Evolutionary conservation across 2,797 vertebrate species (phyloP).

Genomic region (Gallinago solitaria): DNA sequence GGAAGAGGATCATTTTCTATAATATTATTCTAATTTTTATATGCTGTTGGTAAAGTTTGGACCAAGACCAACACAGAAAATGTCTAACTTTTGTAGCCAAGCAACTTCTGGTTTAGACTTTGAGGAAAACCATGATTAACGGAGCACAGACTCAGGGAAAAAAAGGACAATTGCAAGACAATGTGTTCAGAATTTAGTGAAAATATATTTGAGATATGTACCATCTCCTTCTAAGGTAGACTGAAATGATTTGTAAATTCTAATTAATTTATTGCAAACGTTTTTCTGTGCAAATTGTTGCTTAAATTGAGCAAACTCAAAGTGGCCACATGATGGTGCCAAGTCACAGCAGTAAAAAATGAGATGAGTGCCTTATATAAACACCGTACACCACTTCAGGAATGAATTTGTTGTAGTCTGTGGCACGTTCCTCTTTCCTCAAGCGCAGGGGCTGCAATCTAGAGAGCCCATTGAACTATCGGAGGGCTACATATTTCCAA

Average conservation of each 20-base stretch:
- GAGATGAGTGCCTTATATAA: background rate
- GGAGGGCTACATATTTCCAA: background rate
- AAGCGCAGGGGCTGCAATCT: background rate
- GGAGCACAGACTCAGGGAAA: rapidly evolving
- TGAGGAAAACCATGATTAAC: background rate
- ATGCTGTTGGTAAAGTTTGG: background rate
- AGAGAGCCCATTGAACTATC: background rate
- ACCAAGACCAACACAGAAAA: background rate
- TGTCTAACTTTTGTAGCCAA: background rate
- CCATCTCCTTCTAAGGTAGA: background rate
- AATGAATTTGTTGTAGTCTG: background rate
- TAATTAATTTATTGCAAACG: background rate
- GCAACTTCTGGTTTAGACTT: background rate
- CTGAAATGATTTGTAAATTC: background rate
- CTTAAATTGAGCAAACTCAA: background rate
- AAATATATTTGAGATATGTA: background rate
- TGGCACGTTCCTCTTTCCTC: background rate
- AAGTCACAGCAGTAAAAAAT: slow-evolving; percentile 41
- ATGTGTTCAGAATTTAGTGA: background rate
- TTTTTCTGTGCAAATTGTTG: background rate
- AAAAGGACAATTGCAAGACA: background rate
- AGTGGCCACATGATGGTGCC: slow-evolving; percentile 68
- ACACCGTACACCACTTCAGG: rapidly evolving
- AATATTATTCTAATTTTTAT: background rate
- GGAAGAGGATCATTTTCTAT: background rate